Base-by-base conservation (phyloP, 2,888 invertebrate genomes). In the Aelia acuminata region DNA sequence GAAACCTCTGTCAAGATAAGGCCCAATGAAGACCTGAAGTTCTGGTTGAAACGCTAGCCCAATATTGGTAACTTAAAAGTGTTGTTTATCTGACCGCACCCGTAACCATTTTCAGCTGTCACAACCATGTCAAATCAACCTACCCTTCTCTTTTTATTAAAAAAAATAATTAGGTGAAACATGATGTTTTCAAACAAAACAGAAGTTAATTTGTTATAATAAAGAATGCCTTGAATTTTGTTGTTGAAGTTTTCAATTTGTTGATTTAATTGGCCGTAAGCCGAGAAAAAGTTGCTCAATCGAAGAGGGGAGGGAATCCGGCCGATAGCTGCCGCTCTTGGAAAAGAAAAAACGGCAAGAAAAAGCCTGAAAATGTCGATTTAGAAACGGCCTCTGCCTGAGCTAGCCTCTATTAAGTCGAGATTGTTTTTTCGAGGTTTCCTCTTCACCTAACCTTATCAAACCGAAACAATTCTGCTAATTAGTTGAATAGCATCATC, bases 291-390 rank as follows among this genome's bases (percentile, higher is more conserved):
- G 75, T 35, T 35, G 1, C 43, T 43, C 35, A 39, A 43, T n/a
- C n/a, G 7, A 43, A 80, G 22, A 80, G 43, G 8, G 47, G 80
- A n/a, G 80, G 43, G 80, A 80, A 80, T 13, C 43, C 13, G 43
- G 43, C 80, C 80, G 80, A 43, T 43, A 43, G n/a, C 43, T 43
- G 80, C 20, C 80, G n/a, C 43, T 80, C 43, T 22, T 80, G 80
- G 43, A 35, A 80, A 80, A 80, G 57, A 80, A 47, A 43, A 80
- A 80, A 39, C n/a, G 43, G 43, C 10, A n/a, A 43, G 39, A 80
- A 80, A 80, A 80, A 80, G n/a, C 43, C n/a, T n/a, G 80, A 47
- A 80, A 80, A 80, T 80, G 80, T 47, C 80, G n/a, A 80, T 80
- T 80, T 80, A 80, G 35, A 75, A 75, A 75, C 22, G 22, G 43